Conservation (phyloP, 2,888 invertebrate genomes). For the Drosophila gaucha region DNA sequence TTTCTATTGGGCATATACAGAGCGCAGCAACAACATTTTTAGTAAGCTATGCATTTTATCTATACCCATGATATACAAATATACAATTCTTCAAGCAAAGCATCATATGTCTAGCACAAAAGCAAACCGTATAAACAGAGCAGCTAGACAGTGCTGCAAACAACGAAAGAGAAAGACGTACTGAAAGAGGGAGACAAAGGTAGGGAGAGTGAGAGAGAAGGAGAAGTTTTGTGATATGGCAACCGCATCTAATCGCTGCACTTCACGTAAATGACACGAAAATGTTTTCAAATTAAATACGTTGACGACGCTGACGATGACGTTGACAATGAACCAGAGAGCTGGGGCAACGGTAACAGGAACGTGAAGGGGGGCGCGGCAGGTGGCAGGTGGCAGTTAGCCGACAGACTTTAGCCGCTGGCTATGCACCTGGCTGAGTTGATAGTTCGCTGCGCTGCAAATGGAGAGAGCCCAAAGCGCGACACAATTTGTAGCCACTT, state of each 20-base stretch:
- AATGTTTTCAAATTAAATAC: constrained; percentile 70
- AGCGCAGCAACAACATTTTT: no score
- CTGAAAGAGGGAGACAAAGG: constrained; percentile 1
- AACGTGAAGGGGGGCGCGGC: neutral
- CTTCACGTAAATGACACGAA: constrained; percentile 71
- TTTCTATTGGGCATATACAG: no score
- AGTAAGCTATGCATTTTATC: no score
- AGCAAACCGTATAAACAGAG: constrained; percentile 3
- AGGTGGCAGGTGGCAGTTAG: constrained; percentile 6
- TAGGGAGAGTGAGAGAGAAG: constrained; percentile 3
- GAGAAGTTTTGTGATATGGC: constrained; percentile 31
- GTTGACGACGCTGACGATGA: constrained; percentile 34
- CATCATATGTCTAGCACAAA: neutral
- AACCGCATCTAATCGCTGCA: constrained; percentile 68
- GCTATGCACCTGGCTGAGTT: constrained; percentile 36
- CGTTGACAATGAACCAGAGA: constrained; percentile 19
- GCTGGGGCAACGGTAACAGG: neutral
- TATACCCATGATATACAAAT: no score
- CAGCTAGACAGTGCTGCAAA: neutral
- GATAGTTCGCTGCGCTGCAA: constrained; percentile 56
- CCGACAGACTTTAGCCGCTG: constrained; percentile 17
- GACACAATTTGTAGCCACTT: constrained; percentile 48
- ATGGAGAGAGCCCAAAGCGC: constrained; percentile 26
- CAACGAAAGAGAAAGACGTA: constrained; percentile 9
- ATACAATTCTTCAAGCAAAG: neutral